Conservation (phyloP, 2,113 vertebrate genomes). For the Podarcis cretensis region DNA sequence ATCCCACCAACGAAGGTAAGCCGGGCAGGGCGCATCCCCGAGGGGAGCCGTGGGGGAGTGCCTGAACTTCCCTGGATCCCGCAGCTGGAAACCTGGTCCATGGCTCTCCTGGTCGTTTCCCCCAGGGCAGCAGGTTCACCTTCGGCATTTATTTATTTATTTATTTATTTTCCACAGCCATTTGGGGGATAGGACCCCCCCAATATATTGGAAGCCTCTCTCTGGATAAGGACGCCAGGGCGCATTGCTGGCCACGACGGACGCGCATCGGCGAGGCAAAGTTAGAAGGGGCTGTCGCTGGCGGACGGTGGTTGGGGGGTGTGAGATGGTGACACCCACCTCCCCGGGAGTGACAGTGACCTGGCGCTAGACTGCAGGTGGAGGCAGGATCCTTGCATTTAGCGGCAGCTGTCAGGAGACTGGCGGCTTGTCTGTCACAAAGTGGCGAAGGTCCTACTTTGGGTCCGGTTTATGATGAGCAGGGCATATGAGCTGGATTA, state of each 20-base stretch:
- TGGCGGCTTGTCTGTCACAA: slow-evolving; percentile 16
- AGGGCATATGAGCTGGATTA: background rate
- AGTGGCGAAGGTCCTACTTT: slow-evolving; percentile 17
- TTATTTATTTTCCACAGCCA: background rate
- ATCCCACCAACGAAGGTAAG: slow-evolving; percentile 94
- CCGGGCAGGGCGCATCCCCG: slow-evolving; percentile 1
- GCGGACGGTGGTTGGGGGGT: background rate
- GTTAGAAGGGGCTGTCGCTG: slow-evolving; percentile 23
- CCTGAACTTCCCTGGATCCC: background rate
- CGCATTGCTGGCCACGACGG: background rate
- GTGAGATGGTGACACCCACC: slow-evolving; percentile 28
- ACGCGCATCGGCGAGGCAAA: slow-evolving; percentile 28
- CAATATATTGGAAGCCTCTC: slow-evolving; percentile 12
- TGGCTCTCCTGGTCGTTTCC: background rate
- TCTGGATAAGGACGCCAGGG: slow-evolving; percentile 35
- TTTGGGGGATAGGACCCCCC: too few species aligned
- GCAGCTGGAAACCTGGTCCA: background rate
- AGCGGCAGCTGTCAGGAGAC: slow-evolving; percentile 13
- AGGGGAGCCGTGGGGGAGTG: background rate
- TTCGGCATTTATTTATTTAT: background rate
- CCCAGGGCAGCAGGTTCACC: background rate
- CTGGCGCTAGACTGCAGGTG: slow-evolving; percentile 7
- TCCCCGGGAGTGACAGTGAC: slow-evolving; percentile 16
- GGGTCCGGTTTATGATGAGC: slow-evolving; percentile 29
- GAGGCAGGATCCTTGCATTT: background rate